Evolutionary conservation across 1,140 invertebrate species (phyloP), one percentile per base, ranked within the genome.

Genomic region (Cylas formicarius): DNA sequence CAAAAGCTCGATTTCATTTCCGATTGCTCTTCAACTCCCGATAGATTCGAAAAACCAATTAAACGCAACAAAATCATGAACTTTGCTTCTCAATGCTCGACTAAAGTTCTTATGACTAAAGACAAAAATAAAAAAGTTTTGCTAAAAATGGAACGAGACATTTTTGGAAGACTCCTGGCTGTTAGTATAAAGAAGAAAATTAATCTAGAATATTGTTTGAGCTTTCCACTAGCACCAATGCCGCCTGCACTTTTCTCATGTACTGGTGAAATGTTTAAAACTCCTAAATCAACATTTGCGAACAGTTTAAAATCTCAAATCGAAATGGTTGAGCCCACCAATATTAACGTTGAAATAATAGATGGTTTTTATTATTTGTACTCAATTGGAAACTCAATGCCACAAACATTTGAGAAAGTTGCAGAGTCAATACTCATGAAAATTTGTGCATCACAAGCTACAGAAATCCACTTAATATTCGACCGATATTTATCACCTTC

Each of bases 61-160:
- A 50, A 48, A 50, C 55, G 49, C 17, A 61, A 56, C 31, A 60
- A 59, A 56, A 60, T 58, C 38, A 19, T 27, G 7, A 60, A 58
- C 51, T 62, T 61, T 48, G 53, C 57, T 36, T 58, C 50, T 48
- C 40, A 52, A 43, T 43, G 19, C 45, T 16, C 19, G 6, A 51
- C 11, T 26, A 52, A 54, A 44, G 27, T 22, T 39, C 18, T 34
- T 10, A 43, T 20, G 8, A 55, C 21, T 24, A 41, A 27, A 44
- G 31, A 48, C 28, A 60, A 58, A 40, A 45, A 48, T 27, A 42
- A 36, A 2, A 27, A 53, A 44, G 46, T 47, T 22, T 43, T 56
- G 33, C 22, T 61, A 7, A 58, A 57, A 59, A 61, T 59, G 56
- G 53, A 62, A 53, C 52, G 57, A 38, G 56, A 61, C 54, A 55